Conservation (phyloP, 2,113 vertebrate species). For the Glaucidium brasilianum region DNA sequence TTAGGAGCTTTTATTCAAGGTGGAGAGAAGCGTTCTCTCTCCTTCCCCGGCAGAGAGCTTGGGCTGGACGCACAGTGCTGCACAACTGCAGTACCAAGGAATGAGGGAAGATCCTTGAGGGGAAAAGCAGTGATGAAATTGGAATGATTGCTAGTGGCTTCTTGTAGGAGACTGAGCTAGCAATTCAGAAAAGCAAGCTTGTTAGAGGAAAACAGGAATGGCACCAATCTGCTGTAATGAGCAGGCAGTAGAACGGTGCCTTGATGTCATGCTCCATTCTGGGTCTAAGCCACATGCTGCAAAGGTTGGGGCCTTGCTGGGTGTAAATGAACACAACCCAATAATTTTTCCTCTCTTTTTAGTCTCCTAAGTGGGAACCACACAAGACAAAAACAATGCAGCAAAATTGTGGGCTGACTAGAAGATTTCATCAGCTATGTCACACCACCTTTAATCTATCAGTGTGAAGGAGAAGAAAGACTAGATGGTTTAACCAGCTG, state of each 20-base stretch:
- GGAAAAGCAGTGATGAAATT: conserved; percentile 12
- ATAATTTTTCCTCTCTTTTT: neutral
- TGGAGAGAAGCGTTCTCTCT: neutral
- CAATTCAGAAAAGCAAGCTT: neutral
- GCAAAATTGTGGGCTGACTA: neutral
- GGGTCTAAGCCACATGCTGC: neutral
- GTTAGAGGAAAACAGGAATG: neutral
- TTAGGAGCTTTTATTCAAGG: neutral
- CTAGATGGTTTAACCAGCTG: neutral
- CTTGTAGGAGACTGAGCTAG: neutral
- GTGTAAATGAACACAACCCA: neutral
- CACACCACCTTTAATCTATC: neutral
- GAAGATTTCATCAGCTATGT: neutral
- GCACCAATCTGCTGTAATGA: neutral
- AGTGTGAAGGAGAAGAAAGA: neutral
- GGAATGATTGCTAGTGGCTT: neutral
- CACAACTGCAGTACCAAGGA: neutral
- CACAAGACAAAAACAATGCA: neutral
- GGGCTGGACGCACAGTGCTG: neutral
- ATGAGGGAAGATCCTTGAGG: neutral
- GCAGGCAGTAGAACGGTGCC: neutral
- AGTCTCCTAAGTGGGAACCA: neutral
- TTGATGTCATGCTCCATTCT: neutral
- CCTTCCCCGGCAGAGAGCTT: neutral
- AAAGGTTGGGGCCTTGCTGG: neutral